phyloP scores from a whole-genome alignment of 1,140 invertebrate genomes.

The Colletes gigas region DNA sequence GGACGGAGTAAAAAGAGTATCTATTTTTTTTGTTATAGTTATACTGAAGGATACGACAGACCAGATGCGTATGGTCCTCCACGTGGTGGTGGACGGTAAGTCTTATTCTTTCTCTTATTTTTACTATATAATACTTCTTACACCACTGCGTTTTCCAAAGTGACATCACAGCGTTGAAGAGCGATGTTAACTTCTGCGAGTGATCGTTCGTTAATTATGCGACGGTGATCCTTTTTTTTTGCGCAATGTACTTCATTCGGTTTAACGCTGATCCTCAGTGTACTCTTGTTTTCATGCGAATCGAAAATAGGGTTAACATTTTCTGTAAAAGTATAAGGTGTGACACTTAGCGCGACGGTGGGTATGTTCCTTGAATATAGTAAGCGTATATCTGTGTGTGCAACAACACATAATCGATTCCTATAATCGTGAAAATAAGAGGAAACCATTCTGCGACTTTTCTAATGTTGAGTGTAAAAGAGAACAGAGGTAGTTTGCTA shows the following conservation, averaged over 20 bases:
- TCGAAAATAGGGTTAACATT: conserved; percentile 61
- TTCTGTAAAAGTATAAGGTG: conserved; percentile 79
- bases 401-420: conserved; percentile 11
- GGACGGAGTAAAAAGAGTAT: neutral
- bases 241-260: conserved; percentile 60
- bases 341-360: conserved; percentile 67
- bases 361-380: conserved; percentile 22
- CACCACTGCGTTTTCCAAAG: conserved; percentile 64
- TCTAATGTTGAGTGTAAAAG: conserved; percentile 61
- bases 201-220: conserved; percentile 52
- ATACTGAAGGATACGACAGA: conserved; percentile 78
- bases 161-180: conserved; percentile 64
- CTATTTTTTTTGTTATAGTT: conserved; percentile 65
- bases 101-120: conserved; percentile 42
- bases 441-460: conserved; percentile 43
- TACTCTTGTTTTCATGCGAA: conserved; percentile 54
- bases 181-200: conserved; percentile 67
- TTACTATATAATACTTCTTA: conserved; percentile 48
- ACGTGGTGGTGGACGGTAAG: conserved; percentile 78
- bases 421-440: conserved; percentile 4
- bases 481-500: conserved; percentile 59
- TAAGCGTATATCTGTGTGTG: conserved; percentile 24
- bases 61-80: conserved; percentile 78
- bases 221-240: conserved; percentile 46
- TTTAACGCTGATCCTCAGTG: conserved; percentile 41